Evolutionary conservation across 2,797 vertebrate genomes (phyloP).

Genomic region (Aythya fuligula): DNA sequence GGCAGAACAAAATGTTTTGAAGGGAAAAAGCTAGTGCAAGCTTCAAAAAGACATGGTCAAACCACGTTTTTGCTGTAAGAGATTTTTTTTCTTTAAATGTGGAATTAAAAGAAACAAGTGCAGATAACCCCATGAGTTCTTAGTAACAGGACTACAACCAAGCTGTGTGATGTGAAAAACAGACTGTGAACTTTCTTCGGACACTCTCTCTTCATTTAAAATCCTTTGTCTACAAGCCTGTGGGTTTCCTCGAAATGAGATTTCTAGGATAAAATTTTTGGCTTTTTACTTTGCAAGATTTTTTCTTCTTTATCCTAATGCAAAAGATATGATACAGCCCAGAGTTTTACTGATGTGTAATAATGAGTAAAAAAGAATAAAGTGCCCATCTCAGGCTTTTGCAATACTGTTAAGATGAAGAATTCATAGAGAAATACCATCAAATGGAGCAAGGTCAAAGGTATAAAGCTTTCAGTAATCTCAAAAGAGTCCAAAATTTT

Average conservation of each 20-base stretch:
- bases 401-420: constrained; percentile 4
- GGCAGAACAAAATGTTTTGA: constrained; percentile 31
- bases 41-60: constrained; percentile 3
- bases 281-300: not conserved
- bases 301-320: not conserved
- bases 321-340: not conserved
- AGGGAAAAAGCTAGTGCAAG: not conserved
- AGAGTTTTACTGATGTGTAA: not conserved
- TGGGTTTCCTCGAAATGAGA: constrained; percentile 12
- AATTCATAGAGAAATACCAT: constrained; percentile 3
- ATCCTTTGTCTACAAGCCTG: constrained; percentile 32
- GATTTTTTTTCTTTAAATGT: not conserved
- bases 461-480: not conserved
- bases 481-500: not conserved
- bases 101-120: constrained; percentile 1
- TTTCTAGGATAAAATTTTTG: not conserved
- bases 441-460: constrained; percentile 1
- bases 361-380: constrained; percentile 42
- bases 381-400: not conserved
- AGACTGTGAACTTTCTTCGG: not conserved
- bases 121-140: constrained; percentile 25
- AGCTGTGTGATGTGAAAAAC: constrained; percentile 19
- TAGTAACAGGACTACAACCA: not conserved
- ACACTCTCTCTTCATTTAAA: constrained; percentile 22
- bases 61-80: not conserved